Base-by-base conservation (phyloP, 2,888 invertebrate genomes). In the Hylaea fasciaria region DNA sequence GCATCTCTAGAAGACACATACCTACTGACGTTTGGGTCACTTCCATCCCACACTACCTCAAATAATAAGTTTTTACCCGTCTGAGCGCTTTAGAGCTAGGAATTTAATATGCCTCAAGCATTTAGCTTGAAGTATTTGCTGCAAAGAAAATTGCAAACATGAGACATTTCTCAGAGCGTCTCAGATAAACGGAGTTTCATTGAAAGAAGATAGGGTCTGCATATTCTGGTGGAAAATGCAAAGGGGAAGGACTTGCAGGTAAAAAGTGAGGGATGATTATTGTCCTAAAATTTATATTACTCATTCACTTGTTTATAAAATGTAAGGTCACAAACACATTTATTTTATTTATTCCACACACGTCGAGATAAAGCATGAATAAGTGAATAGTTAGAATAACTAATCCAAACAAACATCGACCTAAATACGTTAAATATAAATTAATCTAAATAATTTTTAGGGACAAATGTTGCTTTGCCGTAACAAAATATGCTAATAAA, bases 61-160 rank as follows among this genome's bases (percentile, higher is more conserved):
- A n/a, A 35, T 35, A 10, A 35, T 35, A 35, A 45, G 13, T n/a
- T 45, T 45, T n/a, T 22, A 48, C 5, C 48, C 11, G 17, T 13
- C 14, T 43, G n/a, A n/a, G 14, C 2, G 40, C 22, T 37, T 10
- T 39, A 17, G 17, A 64, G 62, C 48, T 65, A 45, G 62, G 70
- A 75, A 73, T 74, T 65, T 72, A 72, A 72, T 75, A 71, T 68
- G 64, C 58, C 59, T 41, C 32, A 49, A 61, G 68, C 67, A 64
- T 64, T 10, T 9, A 22, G 57, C 50, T 10, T 45, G 46, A 32
- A 57, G 50, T 44, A 45, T 57, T 49, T 29, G 44, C 28, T 50
- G 41, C 22, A 52, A 52, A 57, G 46, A 46, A 57, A 50, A 50
- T 17, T 43, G 56, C 48, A 13, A 39, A 14, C 17, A 50, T 50